phyloP scores from a whole-genome alignment of 2,113 vertebrate species.

The Notechis scutatus region DNA sequence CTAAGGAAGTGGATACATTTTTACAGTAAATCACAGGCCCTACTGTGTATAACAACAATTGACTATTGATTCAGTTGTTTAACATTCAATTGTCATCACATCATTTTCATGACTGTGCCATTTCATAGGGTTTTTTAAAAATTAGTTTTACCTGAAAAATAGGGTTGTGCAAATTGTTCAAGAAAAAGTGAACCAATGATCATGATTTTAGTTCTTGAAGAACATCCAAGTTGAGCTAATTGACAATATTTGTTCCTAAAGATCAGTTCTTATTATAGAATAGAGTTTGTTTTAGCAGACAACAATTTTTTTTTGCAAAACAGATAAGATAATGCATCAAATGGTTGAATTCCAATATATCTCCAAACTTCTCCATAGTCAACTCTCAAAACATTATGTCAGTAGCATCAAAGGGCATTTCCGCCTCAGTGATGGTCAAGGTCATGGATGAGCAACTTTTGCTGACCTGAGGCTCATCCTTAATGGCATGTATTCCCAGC shows the following conservation, averaged over 20 bases:
- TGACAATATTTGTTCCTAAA: not conserved
- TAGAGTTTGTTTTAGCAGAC: slow-evolving; percentile 39
- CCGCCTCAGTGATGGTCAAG: slow-evolving; percentile 3
- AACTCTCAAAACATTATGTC: not conserved
- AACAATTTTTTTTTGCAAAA: slow-evolving; percentile 34
- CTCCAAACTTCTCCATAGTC: not conserved
- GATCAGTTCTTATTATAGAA: slow-evolving; percentile 36
- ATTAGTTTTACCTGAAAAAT: not conserved
- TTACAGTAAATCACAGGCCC: not conserved
- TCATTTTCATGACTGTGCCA: not conserved
- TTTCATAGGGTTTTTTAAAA: not conserved
- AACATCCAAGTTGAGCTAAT: not conserved
- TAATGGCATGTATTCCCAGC: not conserved
- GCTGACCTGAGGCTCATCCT: not conserved
- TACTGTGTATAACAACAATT: not conserved
- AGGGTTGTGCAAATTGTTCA: not conserved
- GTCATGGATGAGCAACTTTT: not conserved
- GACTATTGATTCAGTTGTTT: not conserved
- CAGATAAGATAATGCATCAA: slow-evolving; percentile 34
- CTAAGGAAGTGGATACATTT: not conserved
- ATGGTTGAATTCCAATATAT: slow-evolving; percentile 27
- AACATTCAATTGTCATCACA: not conserved
- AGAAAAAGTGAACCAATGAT: not conserved
- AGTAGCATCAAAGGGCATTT: slow-evolving; percentile 42
- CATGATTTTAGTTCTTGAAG: not conserved